phyloP scores from a whole-genome alignment of 1,140 invertebrate genomes.

The Ganaspis sp. region DNA sequence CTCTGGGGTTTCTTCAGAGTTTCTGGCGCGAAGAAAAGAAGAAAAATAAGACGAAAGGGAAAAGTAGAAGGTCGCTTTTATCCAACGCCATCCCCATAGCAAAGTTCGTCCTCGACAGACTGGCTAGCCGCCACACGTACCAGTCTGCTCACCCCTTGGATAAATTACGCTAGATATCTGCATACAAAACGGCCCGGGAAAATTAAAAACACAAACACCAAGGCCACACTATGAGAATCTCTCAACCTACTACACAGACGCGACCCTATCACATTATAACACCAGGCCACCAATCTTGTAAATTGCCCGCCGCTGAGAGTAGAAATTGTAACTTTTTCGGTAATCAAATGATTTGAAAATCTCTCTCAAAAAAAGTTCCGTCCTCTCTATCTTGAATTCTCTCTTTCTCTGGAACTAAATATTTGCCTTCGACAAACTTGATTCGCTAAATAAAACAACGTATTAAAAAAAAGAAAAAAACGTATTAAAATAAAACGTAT shows the following conservation, averaged over 20 bases:
- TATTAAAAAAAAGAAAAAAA: no score
- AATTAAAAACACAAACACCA: slow-evolving; percentile 67
- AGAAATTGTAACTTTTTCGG: slow-evolving; percentile 60
- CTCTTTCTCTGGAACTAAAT: neutral
- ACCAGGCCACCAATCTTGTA: slow-evolving; percentile 59
- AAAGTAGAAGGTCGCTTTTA: slow-evolving; percentile 13
- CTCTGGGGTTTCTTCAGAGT: slow-evolving; percentile 1
- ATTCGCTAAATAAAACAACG: no score
- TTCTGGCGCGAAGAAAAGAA: slow-evolving; percentile 3
- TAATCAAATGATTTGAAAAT: slow-evolving; percentile 55
- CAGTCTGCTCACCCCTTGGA: slow-evolving; percentile 46
- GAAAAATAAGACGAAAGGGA: slow-evolving; percentile 9
- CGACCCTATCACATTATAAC: slow-evolving; percentile 58
- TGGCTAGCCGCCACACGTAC: slow-evolving; percentile 60
- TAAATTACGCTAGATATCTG: slow-evolving; percentile 68
- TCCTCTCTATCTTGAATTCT: no score
- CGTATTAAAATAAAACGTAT: no score
- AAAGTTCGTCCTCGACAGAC: slow-evolving; percentile 32
- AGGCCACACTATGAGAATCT: slow-evolving; percentile 26
- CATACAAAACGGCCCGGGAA: slow-evolving; percentile 65
- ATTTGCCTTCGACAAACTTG: neutral
- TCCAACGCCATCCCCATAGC: neutral
- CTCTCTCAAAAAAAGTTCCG: neutral
- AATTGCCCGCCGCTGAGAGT: slow-evolving; percentile 62
- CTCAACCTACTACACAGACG: slow-evolving; percentile 35